Percentiles rank a stretch among this genome's conserved stretches.
Conservation (phyloP, 2,797 vertebrate species). For the Acanthurus lineatus region DNA sequence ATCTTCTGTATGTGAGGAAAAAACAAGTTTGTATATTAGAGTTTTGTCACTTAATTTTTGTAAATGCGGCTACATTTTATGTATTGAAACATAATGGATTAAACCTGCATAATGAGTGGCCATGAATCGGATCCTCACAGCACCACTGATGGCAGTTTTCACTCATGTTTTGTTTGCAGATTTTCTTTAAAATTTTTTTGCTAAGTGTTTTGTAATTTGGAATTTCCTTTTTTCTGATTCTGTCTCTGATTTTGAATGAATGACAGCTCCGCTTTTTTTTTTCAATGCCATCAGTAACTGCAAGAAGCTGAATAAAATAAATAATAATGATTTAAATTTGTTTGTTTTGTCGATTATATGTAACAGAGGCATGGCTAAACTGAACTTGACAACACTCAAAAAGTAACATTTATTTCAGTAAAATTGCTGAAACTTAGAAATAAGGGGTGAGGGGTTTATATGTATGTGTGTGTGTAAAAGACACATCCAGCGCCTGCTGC, state of each 20-base stretch:
- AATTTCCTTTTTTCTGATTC: not conserved
- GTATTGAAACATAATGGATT: not conserved
- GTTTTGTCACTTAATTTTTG: not conserved
- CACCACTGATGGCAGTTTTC: not conserved
- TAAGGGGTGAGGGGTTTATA: not conserved
- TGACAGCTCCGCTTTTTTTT: not conserved
- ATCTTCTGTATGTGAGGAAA: constrained; percentile 3
- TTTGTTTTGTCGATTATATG: no score
- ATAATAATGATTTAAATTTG: no score
- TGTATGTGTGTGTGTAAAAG: not conserved
- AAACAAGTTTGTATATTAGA: not conserved
- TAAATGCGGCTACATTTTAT: not conserved
- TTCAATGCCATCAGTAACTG: no score
- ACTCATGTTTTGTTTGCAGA: not conserved
- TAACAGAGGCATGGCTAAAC: no score
- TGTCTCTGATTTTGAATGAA: not conserved
- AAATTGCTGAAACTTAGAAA: no score
- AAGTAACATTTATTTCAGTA: no score
- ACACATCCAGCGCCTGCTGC: constrained; percentile 24
- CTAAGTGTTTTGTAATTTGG: constrained; percentile 8
- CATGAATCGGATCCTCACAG: not conserved
- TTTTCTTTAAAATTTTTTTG: not conserved
- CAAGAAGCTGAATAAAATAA: no score
- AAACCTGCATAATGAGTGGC: not conserved
- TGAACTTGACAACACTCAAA: no score